Evolutionary conservation across 1,140 invertebrate species (phyloP), one percentile per base, ranked within the genome.

Genomic region (Euwallacea fornicatus): DNA sequence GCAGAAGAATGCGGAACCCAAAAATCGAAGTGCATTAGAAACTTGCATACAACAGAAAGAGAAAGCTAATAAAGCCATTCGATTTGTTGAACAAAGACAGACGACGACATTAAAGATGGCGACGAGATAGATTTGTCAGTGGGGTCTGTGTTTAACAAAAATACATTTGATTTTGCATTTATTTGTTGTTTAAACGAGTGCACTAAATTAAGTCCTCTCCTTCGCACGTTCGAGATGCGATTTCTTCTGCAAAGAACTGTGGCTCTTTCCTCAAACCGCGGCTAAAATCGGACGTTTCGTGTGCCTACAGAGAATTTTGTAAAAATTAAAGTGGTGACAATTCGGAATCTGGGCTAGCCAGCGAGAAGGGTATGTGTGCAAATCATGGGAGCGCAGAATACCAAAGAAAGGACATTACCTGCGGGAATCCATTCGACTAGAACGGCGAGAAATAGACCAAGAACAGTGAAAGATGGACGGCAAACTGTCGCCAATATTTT

Each of bases 401-500:
- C 90, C 78, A 94, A 95, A 83, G 92, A 94, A 82, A 87, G 90
- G 82, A 85, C 87, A 71, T 85, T 86, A 76, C 84, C 86, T 76
- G 84, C 85, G 79, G 90, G 62, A 10, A 81, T 84, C 85, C 78
- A 83, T 78, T 87, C 88, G 75, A 87, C 87, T 75, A 85, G 90
- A 81, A 86, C 88, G 75, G 84, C 87, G 47, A 85, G 89, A 80
- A 88, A 86, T 81, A 89, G 90, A 82, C 88, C 88, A 66, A 86
- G 87, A 79, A 86, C 86, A 79, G 86, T 88, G 67, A 93, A 92
- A 84, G 92, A 91, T 85, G 88, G 88, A 78, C 88, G 90, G 79
- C 87, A 89, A 77, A 89, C 91, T 77, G 91, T 91, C 77, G 89
- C 91, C 64, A 95, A 95, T 84, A 93, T 95, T 80, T 95, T 95